Evolutionary conservation across 2,888 invertebrate genomes (phyloP), one percentile per base, ranked within the genome.

Genomic region (Ormyrus labotus): DNA sequence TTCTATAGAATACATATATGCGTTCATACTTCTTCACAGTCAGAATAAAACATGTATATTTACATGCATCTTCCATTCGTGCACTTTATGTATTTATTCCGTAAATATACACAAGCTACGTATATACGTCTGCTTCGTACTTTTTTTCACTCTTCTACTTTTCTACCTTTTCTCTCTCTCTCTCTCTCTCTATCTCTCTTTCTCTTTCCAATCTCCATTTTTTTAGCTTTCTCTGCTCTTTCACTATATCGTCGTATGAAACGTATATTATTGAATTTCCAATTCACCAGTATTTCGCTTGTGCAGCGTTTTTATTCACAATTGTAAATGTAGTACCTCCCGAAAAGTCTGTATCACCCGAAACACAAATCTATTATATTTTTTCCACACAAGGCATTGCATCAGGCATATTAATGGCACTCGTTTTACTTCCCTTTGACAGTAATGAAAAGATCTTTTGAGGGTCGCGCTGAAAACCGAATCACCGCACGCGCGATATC

Each of bases 221-320:
- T 81, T 83, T 58, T 78, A 57, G 61, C 74, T 81, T 50, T 75
- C 72, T 64, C 48, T 74, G 51, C 65, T 72, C 57, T 80, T 55
- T 76, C 63, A 47, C 55, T 75, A 76, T 64, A 85, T 85, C 86
- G 85, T 87, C 85, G 87, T 88, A 88, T 89, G 88, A 89, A 88
- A 89, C 87, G 87, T 82, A 65, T 74, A 80, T 82, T 78, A 71
- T 78, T 80, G 64, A 80, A 80, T 78, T 82, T 80, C 70, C 74
- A 70, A 82, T 78, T 80, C 80, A 82, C 82, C 74, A 90, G 90
- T 90, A 90, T 89, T 86, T 90, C 89, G 90, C 90, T 90, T 90
- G 86, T 90, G 90, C 90, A 90, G 90, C 90, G 89, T 90, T 89
- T 88, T 89, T 83, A 83, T 88, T 88, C 88, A 89, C 88, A 88